A percentile compares a stretch with the other conserved stretches of the same genome.
Evolutionary conservation across 2,797 vertebrate genomes (phyloP).

Genomic region (Acrocephalus scirpaceus): DNA sequence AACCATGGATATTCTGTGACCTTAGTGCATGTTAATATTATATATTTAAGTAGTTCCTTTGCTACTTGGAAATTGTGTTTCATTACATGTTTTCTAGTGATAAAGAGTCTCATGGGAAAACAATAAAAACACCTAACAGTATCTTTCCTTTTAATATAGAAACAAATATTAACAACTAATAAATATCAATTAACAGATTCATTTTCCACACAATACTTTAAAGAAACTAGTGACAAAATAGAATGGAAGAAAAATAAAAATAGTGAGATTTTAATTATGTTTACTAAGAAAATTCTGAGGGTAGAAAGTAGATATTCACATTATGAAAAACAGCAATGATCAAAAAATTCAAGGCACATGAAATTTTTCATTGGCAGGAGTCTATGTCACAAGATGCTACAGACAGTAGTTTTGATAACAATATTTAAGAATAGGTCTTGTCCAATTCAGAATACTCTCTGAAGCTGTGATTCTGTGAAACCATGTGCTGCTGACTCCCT

Average conservation of each 20-base stretch:
- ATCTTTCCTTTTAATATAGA: neutral
- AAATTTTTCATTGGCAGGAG: neutral
- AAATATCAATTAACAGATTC: neutral
- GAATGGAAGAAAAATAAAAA: neutral
- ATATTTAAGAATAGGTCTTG: neutral
- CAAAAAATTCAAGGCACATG: neutral
- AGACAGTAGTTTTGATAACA: neutral
- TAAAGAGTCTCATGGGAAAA: neutral
- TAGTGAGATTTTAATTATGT: neutral
- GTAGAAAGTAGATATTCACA: neutral
- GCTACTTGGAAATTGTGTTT: neutral
- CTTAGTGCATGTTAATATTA: neutral
- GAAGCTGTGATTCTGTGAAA: neutral
- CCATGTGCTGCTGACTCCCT: accelerated
- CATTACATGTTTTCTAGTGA: neutral
- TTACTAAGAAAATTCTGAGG: neutral
- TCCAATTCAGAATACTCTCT: neutral
- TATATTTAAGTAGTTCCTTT: neutral
- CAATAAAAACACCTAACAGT: neutral
- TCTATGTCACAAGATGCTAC: neutral
- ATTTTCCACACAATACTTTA: neutral
- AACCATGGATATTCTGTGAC: neutral
- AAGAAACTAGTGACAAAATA: neutral
- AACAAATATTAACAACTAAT: neutral
- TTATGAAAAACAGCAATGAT: neutral